Conservation (phyloP, 2,113 vertebrate species). For the Nothocercus julius region DNA sequence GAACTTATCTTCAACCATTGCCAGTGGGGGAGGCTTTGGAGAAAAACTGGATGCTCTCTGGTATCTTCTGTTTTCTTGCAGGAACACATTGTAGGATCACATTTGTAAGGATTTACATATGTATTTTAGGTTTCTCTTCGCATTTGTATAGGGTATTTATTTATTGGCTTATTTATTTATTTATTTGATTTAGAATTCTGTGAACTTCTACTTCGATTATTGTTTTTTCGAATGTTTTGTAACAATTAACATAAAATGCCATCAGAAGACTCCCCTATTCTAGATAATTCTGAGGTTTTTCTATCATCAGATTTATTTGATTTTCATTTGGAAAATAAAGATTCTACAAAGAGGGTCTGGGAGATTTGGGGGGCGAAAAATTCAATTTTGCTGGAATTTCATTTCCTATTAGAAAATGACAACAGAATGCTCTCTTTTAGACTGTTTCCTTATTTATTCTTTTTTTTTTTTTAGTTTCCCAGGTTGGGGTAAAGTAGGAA, state of each 20-base stretch:
- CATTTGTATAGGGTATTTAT: background rate
- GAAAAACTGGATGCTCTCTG: background rate
- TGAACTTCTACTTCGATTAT: background rate
- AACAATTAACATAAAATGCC: background rate
- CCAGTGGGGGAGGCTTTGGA: background rate
- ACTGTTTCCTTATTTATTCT: background rate
- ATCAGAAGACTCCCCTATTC: background rate
- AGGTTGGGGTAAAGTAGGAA: fast-evolving
- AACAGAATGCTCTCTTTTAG: background rate
- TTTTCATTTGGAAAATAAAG: background rate
- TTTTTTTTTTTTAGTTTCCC: background rate
- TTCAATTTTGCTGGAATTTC: background rate
- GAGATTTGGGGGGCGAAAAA: background rate
- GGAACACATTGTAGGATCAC: background rate
- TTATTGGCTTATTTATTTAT: too few relatives aligned
- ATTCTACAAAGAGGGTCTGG: background rate
- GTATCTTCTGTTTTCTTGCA: background rate
- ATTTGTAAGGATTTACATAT: background rate
- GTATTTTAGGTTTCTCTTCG: background rate
- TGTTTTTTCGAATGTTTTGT: background rate
- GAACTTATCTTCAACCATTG: background rate
- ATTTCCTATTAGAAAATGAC: background rate
- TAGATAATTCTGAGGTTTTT: background rate
- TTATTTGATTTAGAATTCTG: background rate
- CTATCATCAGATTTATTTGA: background rate